Evolutionary conservation across 2,888 invertebrate genomes (phyloP).

Genomic region (Saturnia pavonia): DNA sequence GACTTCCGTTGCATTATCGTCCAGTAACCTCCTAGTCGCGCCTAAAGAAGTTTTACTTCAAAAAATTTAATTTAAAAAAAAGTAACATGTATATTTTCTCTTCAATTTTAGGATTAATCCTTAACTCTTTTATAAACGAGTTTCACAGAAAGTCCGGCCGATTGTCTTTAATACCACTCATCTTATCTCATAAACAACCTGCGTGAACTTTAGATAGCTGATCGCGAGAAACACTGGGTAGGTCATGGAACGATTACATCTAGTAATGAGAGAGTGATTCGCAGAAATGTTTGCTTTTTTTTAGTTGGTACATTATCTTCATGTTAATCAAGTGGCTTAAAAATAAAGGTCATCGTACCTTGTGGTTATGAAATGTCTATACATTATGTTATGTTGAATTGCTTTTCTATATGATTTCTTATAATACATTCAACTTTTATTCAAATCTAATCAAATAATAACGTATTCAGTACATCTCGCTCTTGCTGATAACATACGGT

Average conservation of each 20-base stretch:
- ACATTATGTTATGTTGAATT: neutral
- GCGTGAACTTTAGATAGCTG: constrained; percentile 3
- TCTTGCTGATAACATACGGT: constrained; percentile 1
- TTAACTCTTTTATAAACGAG: neutral
- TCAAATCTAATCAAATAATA: neutral
- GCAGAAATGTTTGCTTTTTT: neutral
- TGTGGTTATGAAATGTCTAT: neutral
- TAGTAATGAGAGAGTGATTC: neutral
- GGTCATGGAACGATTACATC: neutral
- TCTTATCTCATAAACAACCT: neutral
- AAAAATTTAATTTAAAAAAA: too few species aligned
- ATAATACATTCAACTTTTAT: neutral
- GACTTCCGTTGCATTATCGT: too few species aligned
- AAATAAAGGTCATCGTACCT: neutral
- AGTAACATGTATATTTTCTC: neutral
- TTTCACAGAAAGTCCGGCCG: neutral
- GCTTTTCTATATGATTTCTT: neutral
- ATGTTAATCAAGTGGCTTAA: neutral
- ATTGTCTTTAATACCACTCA: neutral
- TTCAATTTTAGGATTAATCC: neutral
- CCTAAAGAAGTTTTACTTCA: too few species aligned
- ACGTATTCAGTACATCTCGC: neutral
- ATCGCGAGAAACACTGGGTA: neutral
- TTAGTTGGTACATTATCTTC: neutral
- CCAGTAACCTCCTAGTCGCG: too few species aligned